Evolutionary conservation across 2,113 vertebrate species (phyloP), one percentile per base, ranked within the genome.

Genomic region (Xiphorhynchus elegans): DNA sequence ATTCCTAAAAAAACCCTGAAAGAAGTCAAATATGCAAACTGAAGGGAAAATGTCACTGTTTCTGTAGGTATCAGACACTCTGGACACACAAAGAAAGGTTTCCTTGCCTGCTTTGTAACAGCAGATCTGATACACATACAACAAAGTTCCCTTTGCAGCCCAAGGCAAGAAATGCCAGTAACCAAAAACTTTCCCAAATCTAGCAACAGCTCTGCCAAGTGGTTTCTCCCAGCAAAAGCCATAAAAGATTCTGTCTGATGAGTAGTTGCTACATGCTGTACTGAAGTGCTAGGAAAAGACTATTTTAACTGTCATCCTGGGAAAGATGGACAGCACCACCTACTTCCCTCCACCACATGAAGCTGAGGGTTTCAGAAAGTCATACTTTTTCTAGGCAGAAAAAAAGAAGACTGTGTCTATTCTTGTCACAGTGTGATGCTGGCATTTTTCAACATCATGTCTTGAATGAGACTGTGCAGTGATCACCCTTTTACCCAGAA

Each of bases 31-130:
- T n/a, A 59, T 19, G 49, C 14, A 66, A 40, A 25, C 40, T 11
- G 56, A 86, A 58, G 15, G 25, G 26, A 53, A 86, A 68, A n/a
- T 4, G 3, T 33, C 40, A 28, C 17, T 0, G 0, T 35, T 77
- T 29, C 68, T 70, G 17, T 7, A 52, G 26, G 12, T 23, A 28
- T 16, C 37, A 31, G 42, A 68, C n/a, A 62, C 18, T 56, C 17
- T n/a, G 24, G 58, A 74, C n/a, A 42, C 2, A 3, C n/a, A 58
- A 55, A 46, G 11, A 67, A 40, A 40, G 29, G 4, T 16, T 56
- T 70, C 24, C 33, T 28, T 73, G 26, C 19, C 50, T 80, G 67
- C 46, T 64, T 53, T 1, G 0, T 31, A 66, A 50, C 11, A 90
- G 46, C 23, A 62, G 37, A 49, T 44, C 26, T 1, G 0, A 69